Evolutionary conservation across 2,113 vertebrate species (phyloP), one percentile per base, ranked within the genome.

Genomic region (Chaetorhynchus papuensis): DNA sequence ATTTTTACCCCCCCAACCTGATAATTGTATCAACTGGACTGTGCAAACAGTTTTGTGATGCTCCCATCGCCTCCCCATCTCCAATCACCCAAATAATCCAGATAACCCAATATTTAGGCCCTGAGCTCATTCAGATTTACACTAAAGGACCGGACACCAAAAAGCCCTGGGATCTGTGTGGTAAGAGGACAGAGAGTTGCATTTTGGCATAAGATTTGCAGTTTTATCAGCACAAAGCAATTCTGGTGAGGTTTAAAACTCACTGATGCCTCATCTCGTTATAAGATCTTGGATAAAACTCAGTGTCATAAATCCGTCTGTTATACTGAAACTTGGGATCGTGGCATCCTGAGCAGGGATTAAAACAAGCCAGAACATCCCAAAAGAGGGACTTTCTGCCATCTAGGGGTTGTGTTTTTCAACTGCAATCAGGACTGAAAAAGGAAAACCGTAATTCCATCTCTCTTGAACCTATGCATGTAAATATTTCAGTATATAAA

Each of bases 341-440:
- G 23, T 26, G 22, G 14, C 9, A 35, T 27, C 54, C 39, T 20
- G 4, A 7, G 30, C 13, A 57, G 50, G 11, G 35, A 30, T n/a
- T 19, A 6, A 49, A 49, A 53, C 13, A 12, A 49, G 63, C 2
- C 37, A 7, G 39, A 37, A 49, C 31, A 15, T 3, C 11, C 24
- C 68, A 89, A 71, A 72, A 75, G 52, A 78, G 49, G 56, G 74
- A 88, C 31, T 87, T 85, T 82, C 70, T 96, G 96, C 96, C 96
- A 95, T 96, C 93, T 95, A 94, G 93, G 78, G 97, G 94, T 35
- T 42, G 15, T 20, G 13, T 6, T 59, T 50, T 63, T 53, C 45
- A 71, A 95, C 18, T 97, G n/a, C 96, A 96, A 31, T 3, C 53
- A 8, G 37, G 33, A 50, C 20, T 54, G 39, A 1, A 30, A 75